Base-by-base conservation (phyloP, 1,140 invertebrate species). In the Drosophila bipectinata region DNA sequence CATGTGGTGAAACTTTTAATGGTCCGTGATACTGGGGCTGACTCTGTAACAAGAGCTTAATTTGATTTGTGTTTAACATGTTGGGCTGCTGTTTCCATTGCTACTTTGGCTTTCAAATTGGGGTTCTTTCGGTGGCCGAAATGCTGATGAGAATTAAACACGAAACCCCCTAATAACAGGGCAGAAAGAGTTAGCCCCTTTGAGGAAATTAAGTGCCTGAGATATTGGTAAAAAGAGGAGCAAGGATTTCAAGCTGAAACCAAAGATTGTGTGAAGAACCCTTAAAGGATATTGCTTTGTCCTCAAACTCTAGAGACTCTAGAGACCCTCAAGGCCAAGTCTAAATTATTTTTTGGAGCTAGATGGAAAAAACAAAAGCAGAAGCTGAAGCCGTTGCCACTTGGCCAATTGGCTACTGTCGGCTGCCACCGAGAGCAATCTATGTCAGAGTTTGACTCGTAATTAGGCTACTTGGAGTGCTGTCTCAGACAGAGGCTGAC, bases 381-480 rank as follows among this genome's bases (percentile, higher is more conserved):
- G 67, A 32, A 69, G 60, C 61, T 53, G 37, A 53, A 75, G 54
- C 53, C n/a, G 24, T 15, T 44, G 39, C 62, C 44, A 44, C 24
- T 53, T 63, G 72, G 68, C 39, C 26, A 54, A 69, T 53, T 58
- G 41, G 73, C 72, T 76, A 76, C 72, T 64, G 72, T 61, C 73
- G 47, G 62, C 69, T 54, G 73, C 81, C 67, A 74, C 60, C 51
- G 77, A 67, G 74, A 77, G 81, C 58, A 84, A 81, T 63, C 64
- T 64, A 77, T 85, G 81, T 85, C 68, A 85, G 77, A 61, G 60
- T 67, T 75, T 80, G 81, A 85, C 69, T 68, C 64, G 82, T 80
- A 85, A 85, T 85, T 85, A 85, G 82, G 82, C 82, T 85, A 85
- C 82, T 85, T 79, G 77, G 61, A 69, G 77, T 69, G 66, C 63